phyloP scores from a whole-genome alignment of 2,888 invertebrate genomes.

The Tanytarsus gracilentus region DNA sequence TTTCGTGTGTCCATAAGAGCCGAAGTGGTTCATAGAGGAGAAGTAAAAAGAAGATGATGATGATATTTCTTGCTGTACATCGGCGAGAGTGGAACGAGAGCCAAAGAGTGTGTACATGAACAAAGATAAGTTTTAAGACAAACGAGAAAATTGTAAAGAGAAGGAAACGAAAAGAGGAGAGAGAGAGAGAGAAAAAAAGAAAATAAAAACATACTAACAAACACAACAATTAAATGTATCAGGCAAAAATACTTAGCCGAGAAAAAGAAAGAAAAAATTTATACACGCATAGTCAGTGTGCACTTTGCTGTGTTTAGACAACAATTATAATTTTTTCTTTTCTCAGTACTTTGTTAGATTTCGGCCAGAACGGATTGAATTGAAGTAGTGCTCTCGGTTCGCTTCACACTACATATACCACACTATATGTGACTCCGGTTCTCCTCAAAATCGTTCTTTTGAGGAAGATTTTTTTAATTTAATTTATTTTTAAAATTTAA shows the following conservation, averaged over 20 bases:
- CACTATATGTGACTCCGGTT: neutral
- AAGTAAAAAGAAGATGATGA: too few relatives aligned
- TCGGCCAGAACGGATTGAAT: constrained; percentile 28
- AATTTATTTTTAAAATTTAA: neutral
- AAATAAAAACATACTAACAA: constrained; percentile 25
- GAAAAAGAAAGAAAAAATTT: constrained; percentile 3
- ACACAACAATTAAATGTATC: constrained; percentile 28
- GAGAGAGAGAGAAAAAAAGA: constrained; percentile 9
- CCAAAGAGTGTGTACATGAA: too few relatives aligned
- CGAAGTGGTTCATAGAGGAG: too few relatives aligned
- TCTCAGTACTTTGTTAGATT: constrained; percentile 28
- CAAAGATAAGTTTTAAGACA: too few relatives aligned
- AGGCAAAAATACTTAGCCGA: constrained; percentile 28
- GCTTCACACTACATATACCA: neutral
- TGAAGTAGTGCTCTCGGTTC: constrained; percentile 15
- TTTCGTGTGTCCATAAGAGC: neutral
- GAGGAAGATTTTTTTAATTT: neutral
- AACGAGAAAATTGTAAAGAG: too few relatives aligned
- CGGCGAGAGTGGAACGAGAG: too few relatives aligned
- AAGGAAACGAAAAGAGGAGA: too few relatives aligned
- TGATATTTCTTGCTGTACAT: neutral
- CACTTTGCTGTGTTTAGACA: constrained; percentile 26
- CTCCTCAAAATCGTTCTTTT: neutral
- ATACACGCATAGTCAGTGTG: constrained; percentile 28
- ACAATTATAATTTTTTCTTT: constrained; percentile 26